A percentile compares a stretch with the other conserved stretches of the same genome.
phyloP scores from a whole-genome alignment of 2,797 vertebrate genomes.

The Helostoma temminkii region DNA sequence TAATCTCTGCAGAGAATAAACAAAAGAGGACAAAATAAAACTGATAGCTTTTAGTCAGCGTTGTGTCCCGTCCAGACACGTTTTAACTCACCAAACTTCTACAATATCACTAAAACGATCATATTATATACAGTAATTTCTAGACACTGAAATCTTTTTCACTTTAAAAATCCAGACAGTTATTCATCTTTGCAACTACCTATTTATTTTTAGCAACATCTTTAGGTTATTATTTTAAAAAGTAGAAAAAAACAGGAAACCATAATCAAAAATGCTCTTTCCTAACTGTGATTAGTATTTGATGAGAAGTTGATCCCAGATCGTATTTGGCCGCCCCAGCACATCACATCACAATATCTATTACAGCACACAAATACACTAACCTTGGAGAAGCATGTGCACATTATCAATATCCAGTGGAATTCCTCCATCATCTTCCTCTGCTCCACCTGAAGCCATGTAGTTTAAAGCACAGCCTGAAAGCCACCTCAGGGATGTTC shows the following conservation, averaged over 20 bases:
- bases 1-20: too few relatives aligned
- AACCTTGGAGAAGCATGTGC: slow-evolving; percentile 90
- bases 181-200: too few relatives aligned
- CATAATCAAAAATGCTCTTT: not conserved
- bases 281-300: not conserved
- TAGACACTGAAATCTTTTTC: too few relatives aligned
- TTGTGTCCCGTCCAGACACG: too few relatives aligned
- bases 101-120: too few relatives aligned
- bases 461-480: not conserved
- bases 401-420: slow-evolving; percentile 88
- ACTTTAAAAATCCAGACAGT: too few relatives aligned
- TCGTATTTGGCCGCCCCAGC: not conserved
- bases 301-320: not conserved
- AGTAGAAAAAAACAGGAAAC: not conserved
- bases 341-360: slow-evolving; percentile 30
- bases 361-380: slow-evolving; percentile 56
- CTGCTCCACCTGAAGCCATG: slow-evolving; percentile 85
- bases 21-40: too few relatives aligned
- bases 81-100: too few relatives aligned
- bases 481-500: slow-evolving; percentile 4
- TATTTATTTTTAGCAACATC: not conserved
- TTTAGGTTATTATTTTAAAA: not conserved
- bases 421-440: slow-evolving; percentile 76
- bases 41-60: too few relatives aligned
- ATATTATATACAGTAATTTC: too few relatives aligned